Evolutionary conservation across 2,888 invertebrate species (phyloP), one percentile per base, ranked within the genome.

Genomic region (Ophion obscuratus): DNA sequence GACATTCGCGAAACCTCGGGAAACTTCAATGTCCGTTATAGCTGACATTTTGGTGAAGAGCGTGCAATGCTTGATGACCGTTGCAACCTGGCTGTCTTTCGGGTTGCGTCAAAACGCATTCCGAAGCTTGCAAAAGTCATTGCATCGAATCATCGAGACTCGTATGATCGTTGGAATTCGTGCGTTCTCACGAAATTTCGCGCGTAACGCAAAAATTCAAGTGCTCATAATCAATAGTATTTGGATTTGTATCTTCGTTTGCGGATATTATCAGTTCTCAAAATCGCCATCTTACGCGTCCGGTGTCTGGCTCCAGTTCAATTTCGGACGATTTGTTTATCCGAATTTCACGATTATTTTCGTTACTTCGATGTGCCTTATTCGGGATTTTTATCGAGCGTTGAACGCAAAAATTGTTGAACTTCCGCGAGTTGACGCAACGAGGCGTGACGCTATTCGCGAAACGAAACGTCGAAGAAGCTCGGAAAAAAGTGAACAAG

Each of bases 41-140:
- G 74, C 79, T 11, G 62, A 79, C 5, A 53, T 75, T 20, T 61
- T 68, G 7, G 74, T 67, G 6, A 74, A 79, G 20, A 74, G 67
- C 6, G 66, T 53, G 24, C 53, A 70, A 11, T n/a, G 24, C 62
- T 47, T 61, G 10, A 83, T 83, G 74, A 36, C 62, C 5, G 24
- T 83, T 2, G 14, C 27, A 7, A 83, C 74, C 2, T 83, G 83
- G 78, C 14, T 79, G 36, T 73, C 40, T n/a, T 74, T 85, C 73
- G 87, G 79, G 40, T 85, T 62, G 66, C 66, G 81, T 77, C 86
- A 85, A 27, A 73, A 83, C 40, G 10, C 61, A 68, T 79, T 88
- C 2, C 27, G 61, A 14, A 62, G 14, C 11, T 75, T 86, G 17
- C 64, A 85, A n/a, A 81, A 83, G 47, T 61, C 36, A 7, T 86